Evolutionary conservation across 2,797 vertebrate species (phyloP), one percentile per base, ranked within the genome.

Genomic region (Antrozous pallidus): DNA sequence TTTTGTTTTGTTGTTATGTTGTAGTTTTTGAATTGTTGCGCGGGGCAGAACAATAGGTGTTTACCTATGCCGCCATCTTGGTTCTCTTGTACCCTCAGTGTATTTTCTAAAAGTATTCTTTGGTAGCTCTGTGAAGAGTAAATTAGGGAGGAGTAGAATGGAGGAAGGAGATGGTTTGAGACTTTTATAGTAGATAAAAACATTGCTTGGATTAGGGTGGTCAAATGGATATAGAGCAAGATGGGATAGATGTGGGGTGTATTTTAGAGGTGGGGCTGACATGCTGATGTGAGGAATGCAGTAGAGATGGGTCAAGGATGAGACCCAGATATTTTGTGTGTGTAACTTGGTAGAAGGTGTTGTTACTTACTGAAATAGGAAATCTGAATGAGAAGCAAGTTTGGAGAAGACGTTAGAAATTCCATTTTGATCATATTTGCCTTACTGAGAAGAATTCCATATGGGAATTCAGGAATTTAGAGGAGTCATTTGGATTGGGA

Each of bases 41-140:
- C n/a, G n/a, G n/a, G n/a, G n/a, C n/a, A n/a, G n/a, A n/a, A n/a
- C n/a, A n/a, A n/a, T n/a, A n/a, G n/a, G n/a, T n/a, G n/a, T n/a
- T n/a, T n/a, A n/a, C n/a, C n/a, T n/a, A n/a, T n/a, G n/a, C n/a
- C n/a, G n/a, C n/a, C n/a, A n/a, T n/a, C n/a, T n/a, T n/a, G n/a
- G n/a, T n/a, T n/a, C n/a, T n/a, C n/a, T n/a, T n/a, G n/a, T n/a
- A n/a, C n/a, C n/a, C n/a, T 47, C 51, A 45, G 9, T 31, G 77
- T 94, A 54, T 85, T 92, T 95, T 87, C 56, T 24, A 11, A 28
- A 45, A 85, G n/a, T 54, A 20, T 79, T 91, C 18, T 88, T 75
- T 67, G 69, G 56, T 33, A 42, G 42, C 16, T 54, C 49, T 49
- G 24, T 80, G 45, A 93, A 88, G 40, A 87, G 1, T 67, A 85